Base-by-base conservation (phyloP, 2,888 invertebrate genomes). In the Dryobota labecula region DNA sequence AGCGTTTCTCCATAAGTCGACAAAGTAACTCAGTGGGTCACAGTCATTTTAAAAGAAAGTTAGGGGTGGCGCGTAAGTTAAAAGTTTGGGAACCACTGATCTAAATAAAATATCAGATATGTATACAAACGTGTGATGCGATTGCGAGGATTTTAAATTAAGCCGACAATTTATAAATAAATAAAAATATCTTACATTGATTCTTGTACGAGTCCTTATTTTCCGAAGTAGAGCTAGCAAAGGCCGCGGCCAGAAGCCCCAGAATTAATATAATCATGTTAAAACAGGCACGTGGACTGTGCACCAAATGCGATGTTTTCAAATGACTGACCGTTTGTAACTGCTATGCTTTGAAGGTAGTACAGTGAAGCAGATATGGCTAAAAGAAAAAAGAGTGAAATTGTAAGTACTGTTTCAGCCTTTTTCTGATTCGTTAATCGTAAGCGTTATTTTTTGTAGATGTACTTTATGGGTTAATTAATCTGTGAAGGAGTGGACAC, bases 101-200 rank as follows among this genome's bases (percentile, higher is more conserved):
- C 38, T 13, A 38, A 13, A 38, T 38, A 38, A 38, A 38, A 38
- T 38, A 38, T 38, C 13, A 8, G 7, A 3, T 8, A 38, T 1
- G 8, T 36, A 36, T 2, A n/a, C n/a, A 13, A n/a, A n/a, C 13
- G n/a, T n/a, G 49, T n/a, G n/a, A n/a, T 49, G n/a, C 47, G 1
- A 0, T 49, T 49, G 13, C 49, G 6, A 11, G 45, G 6, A 49
- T n/a, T 47, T 47, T n/a, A 20, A 45, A 45, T 45, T 8, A 45
- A 30, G 18, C 8, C 30, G 2, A 45, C 9, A 61, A 3, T 49
- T 33, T 36, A 38, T 3, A 33, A 47, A 41, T 6, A 41, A 51
- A 45, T n/a, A 51, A 33, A 43, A 54, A 49, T 38, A 75, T 79
- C 91, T 91, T 85, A 92, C 92, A 89, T 69, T 92, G 91, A 51